Percentiles rank a stretch among this genome's conserved stretches.
These are phyloP conservation scores for Rhopalosiphum maidis DNA, from an alignment of 1,140 invertebrate genomes.

Conservation along the genomic window DNA sequence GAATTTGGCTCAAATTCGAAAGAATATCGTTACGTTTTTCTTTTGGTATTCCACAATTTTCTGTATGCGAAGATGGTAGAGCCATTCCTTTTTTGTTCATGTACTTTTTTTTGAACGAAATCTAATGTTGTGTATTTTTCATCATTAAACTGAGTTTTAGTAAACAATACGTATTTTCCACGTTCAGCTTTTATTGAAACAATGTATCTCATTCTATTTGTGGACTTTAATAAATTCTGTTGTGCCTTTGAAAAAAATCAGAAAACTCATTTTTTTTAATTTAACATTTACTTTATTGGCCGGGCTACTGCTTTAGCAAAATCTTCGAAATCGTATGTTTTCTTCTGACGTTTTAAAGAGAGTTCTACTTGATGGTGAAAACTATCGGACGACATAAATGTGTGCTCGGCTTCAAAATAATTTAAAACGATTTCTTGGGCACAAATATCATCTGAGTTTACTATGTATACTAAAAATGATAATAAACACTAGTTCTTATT, in stretches of 20 bases:
- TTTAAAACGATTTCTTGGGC: slow-evolving; percentile 40
- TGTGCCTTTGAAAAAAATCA: neutral
- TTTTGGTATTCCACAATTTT: neutral
- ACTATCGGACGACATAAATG: slow-evolving; percentile 59
- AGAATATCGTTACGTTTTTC: slow-evolving; percentile 5
- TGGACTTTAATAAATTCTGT: neutral
- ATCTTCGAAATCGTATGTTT: slow-evolving; percentile 44
- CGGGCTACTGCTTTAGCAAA: neutral
- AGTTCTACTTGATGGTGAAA: slow-evolving; percentile 22
- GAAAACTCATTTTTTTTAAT: neutral
- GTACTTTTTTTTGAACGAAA: neutral
- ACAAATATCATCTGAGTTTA: neutral
- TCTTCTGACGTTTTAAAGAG: slow-evolving; percentile 27
- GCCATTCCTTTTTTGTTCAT: neutral
- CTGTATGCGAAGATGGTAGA: neutral
- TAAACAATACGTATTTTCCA: neutral
- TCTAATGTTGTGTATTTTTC: neutral
- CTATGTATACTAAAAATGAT: neutral
- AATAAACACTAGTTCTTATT: slow-evolving; percentile 18
- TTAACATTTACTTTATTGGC: slow-evolving; percentile 19
- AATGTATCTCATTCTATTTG: neutral
- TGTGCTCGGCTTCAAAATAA: slow-evolving; percentile 60
- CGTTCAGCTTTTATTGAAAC: neutral
- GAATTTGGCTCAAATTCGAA: neutral
- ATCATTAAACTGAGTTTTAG: slow-evolving; percentile 2